Base-by-base conservation (phyloP, 2,888 invertebrate genomes). In the Carpatolechia fugitivella region DNA sequence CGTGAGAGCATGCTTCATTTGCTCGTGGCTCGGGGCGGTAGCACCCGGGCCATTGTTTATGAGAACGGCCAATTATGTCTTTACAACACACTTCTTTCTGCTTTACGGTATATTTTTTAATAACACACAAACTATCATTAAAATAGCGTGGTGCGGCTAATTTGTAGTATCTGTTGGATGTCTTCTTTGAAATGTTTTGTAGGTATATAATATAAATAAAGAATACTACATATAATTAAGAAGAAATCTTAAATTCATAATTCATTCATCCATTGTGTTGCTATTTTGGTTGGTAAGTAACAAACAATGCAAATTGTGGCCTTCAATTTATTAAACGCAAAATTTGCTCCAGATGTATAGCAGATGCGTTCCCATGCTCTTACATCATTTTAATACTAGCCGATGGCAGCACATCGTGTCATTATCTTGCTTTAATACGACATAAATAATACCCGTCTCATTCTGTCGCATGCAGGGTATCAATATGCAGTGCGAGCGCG, bases 1-100 rank as follows among this genome's bases (percentile, higher is more conserved):
- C 80, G 80, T 84, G 81, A 82, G 82, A 80, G 79, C 78, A 79
- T 76, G 81, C 77, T 85, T 85, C 83, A 82, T 86, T 85, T 84
- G 78, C 74, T 77, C 66, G 59, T 77, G 61, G 79, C 86, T 78
- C 57, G 69, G 69, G 84, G 87, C 84, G 68, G 74, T 70, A 73
- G 82, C 81, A 78, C 77, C 81, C 71, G 66, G 65, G 68, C 80
- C 68, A 83, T 84, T 85, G 87, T 84, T 80, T 86, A 82, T 75
- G 71, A 74, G 79, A 83, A 76, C 74, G 69, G 69, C 80, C 82
- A 85, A 86, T 86, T 86, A 85, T 79, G 78, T 83, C 76, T 82
- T 82, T 75, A 81, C 72, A 78, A 73, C 72, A 76, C 70, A 78
- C 68, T 79, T 80, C 71, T 77, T 80, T 76, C 69, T 70, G 67